Conservation (phyloP, 2,113 vertebrate genomes). For the Platanista minor region DNA sequence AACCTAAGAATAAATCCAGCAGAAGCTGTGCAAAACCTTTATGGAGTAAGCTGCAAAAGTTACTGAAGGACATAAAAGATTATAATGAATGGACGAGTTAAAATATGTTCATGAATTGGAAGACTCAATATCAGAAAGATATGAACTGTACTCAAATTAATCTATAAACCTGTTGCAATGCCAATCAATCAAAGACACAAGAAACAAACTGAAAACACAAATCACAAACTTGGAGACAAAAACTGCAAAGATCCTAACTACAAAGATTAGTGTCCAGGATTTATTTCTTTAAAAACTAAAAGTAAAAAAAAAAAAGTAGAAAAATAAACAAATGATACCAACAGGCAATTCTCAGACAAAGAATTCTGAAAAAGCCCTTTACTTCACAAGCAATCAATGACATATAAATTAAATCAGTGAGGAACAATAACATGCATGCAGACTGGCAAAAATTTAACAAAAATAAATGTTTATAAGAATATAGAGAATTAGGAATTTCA, state of each 20-base stretch:
- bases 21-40: background rate
- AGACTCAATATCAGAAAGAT: background rate
- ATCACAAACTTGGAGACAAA: background rate
- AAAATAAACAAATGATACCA: background rate
- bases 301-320: background rate
- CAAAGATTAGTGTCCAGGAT: background rate
- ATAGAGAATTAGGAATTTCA: constrained; percentile 19
- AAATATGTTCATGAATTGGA: background rate
- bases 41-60: background rate
- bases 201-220: constrained; percentile 14
- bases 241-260: background rate
- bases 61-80: constrained; percentile 2
- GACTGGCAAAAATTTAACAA: background rate
- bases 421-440: background rate
- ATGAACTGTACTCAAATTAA: background rate
- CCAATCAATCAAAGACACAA: constrained; percentile 1
- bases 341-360: background rate
- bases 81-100: background rate
- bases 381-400: background rate
- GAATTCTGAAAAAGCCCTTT: background rate
- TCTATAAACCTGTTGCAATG: background rate
- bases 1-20: constrained; percentile 17
- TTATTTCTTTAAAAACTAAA: background rate
- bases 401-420: background rate
- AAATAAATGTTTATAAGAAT: background rate